A percentile compares a stretch with the other conserved stretches of the same genome.
Evolutionary conservation across 2,113 vertebrate species (phyloP).

Genomic region (Chaetorhynchus papuensis): DNA sequence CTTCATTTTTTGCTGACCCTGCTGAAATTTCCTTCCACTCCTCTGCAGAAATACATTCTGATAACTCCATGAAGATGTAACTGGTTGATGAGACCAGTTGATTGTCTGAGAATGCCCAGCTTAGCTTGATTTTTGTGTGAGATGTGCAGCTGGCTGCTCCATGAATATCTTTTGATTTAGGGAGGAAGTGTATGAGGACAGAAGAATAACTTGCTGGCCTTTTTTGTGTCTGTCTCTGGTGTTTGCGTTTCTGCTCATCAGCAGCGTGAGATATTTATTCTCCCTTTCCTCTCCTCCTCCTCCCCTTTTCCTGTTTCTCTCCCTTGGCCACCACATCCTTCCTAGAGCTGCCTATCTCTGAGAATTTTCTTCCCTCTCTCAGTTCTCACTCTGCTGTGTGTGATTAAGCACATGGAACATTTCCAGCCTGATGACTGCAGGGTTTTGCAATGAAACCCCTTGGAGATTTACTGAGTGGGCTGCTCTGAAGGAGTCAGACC

Average conservation of each 20-base stretch:
- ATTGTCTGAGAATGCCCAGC: not conserved
- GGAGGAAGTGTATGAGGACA: not conserved
- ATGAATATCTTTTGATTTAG: not conserved
- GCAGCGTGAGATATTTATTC: not conserved
- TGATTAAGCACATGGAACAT: conserved; percentile 1
- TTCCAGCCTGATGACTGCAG: conserved; percentile 18
- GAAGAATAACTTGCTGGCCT: not conserved
- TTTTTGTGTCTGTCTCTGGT: not conserved
- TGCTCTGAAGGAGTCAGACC: not conserved
- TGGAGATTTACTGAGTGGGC: not conserved
- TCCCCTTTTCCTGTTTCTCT: conserved; percentile 42
- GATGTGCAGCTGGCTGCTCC: not conserved
- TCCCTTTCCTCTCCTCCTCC: conserved; percentile 36
- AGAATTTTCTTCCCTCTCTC: not conserved
- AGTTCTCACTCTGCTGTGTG: not conserved
- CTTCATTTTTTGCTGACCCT: not conserved
- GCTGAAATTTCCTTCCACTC: not conserved
- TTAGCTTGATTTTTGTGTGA: not conserved
- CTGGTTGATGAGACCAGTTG: not conserved
- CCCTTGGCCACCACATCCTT: conserved; percentile 8
- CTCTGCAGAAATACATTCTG: not conserved
- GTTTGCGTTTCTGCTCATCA: not conserved
- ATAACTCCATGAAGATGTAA: not conserved
- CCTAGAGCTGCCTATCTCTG: not conserved
- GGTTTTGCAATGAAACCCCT: not conserved